These are phyloP conservation scores for Ia io DNA, from an alignment of 2,113 vertebrate species.

Conservation along the genomic window DNA sequence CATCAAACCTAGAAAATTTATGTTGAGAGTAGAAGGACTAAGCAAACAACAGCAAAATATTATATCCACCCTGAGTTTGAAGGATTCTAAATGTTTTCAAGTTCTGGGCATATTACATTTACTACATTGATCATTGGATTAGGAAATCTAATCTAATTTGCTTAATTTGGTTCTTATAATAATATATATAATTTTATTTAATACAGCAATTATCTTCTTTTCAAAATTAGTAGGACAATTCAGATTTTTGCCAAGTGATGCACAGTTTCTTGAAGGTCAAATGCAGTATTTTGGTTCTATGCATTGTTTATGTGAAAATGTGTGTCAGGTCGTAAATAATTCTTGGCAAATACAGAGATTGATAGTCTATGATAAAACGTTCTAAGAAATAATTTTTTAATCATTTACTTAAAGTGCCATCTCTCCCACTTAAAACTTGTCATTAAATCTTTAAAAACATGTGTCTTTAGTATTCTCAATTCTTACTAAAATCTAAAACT, in stretches of 20 bases:
- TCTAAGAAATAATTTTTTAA: constrained; percentile 23
- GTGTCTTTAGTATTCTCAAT: not conserved
- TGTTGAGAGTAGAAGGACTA: constrained; percentile 10
- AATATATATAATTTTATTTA: constrained; percentile 12
- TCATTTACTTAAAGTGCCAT: constrained; percentile 1
- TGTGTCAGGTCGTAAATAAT: not conserved
- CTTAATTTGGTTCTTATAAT: constrained; percentile 38
- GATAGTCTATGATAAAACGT: not conserved
- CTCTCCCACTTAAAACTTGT: not conserved
- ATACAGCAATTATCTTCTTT: not conserved
- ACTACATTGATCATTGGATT: not conserved
- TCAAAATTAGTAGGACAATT: not conserved
- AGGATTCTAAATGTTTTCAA: constrained; percentile 1
- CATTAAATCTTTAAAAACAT: constrained; percentile 13
- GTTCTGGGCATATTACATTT: not conserved
- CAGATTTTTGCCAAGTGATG: constrained; percentile 28
- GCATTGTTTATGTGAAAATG: constrained; percentile 26
- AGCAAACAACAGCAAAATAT: not conserved
- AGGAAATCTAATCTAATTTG: constrained; percentile 40
- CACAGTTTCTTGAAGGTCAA: not conserved
- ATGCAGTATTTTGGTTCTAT: not conserved
- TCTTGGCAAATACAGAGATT: not conserved
- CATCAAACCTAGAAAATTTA: constrained; percentile 25
- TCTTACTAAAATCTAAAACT: not conserved
- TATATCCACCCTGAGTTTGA: not conserved